A percentile compares a stretch with the other conserved stretches of the same genome.
Evolutionary conservation across 2,888 invertebrate species (phyloP).

Genomic region (Melanostoma scalare): DNA sequence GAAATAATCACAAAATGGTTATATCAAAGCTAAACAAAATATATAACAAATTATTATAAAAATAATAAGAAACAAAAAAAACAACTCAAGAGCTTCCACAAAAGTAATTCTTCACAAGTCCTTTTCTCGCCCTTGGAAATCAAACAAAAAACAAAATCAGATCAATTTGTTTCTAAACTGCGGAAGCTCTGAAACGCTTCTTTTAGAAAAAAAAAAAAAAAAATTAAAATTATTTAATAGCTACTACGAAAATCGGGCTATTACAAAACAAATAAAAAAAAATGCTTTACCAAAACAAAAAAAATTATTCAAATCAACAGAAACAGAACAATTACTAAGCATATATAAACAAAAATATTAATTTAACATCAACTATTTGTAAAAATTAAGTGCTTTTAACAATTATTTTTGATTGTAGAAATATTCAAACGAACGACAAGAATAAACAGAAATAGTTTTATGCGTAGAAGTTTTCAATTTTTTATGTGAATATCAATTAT

Average conservation of each 20-base stretch:
- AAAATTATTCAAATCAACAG: conserved; percentile 11
- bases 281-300: conserved; percentile 44
- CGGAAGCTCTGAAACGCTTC: conserved; percentile 68
- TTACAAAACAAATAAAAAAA: conserved; percentile 41
- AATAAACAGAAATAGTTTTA: conserved; percentile 40
- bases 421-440: conserved; percentile 48
- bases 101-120: conserved; percentile 48
- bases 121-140: conserved; percentile 43
- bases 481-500: conserved; percentile 62
- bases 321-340: conserved; percentile 22
- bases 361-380: conserved; percentile 69
- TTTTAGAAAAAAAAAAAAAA: conserved; percentile 28
- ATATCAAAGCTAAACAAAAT: conserved; percentile 4
- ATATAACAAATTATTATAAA: conserved; percentile 6
- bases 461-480: conserved; percentile 32
- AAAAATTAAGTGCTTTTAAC: conserved; percentile 72
- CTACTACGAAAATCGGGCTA: conserved; percentile 43
- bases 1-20: conserved; percentile 39
- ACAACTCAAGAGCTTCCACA: conserved; percentile 72
- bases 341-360: conserved; percentile 28
- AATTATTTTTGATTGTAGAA: conserved; percentile 67
- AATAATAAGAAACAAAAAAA: conserved; percentile 28
- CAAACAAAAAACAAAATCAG: conserved; percentile 17
- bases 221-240: conserved; percentile 28
- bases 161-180: conserved; percentile 22